Evolutionary conservation across 1,140 invertebrate species (phyloP).

Genomic region (Drosophila neocordata): DNA sequence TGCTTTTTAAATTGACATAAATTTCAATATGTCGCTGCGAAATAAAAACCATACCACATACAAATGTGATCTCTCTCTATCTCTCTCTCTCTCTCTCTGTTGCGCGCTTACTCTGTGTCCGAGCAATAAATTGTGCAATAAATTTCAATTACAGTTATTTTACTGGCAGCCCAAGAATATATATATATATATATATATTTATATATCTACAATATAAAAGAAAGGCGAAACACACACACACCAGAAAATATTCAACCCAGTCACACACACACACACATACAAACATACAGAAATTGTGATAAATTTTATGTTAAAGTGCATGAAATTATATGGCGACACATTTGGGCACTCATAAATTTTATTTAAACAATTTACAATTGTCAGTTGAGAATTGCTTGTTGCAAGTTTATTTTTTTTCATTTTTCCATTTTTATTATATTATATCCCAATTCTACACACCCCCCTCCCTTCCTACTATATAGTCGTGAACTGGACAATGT

Average conservation of each 20-base stretch:
- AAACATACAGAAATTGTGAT: constrained; percentile 73
- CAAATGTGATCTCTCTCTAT: constrained; percentile 23
- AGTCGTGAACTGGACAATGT: constrained; percentile 34
- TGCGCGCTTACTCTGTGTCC: constrained; percentile 32
- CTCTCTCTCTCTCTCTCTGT: constrained; percentile 32
- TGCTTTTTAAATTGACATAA: constrained; percentile 82
- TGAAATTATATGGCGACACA: constrained; percentile 80
- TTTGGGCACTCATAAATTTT: constrained; percentile 80
- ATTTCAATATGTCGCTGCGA: constrained; percentile 75
- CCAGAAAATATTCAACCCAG: constrained; percentile 19
- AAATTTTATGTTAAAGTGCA: constrained; percentile 81
- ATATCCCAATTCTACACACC: not conserved
- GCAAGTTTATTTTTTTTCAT: constrained; percentile 34
- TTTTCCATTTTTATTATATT: constrained; percentile 19
- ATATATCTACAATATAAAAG: constrained; percentile 18
- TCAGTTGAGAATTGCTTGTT: constrained; percentile 73
- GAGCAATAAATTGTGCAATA: constrained; percentile 78
- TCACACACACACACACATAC: not conserved
- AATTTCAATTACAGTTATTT: constrained; percentile 80
- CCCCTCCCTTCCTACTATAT: not conserved
- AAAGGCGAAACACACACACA: constrained; percentile 18
- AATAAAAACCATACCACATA: constrained; percentile 42
- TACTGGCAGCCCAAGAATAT: constrained; percentile 52
- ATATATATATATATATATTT: constrained; percentile 3
- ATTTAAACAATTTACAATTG: constrained; percentile 81